Evolutionary conservation across 2,888 invertebrate genomes (phyloP), one percentile per base, ranked within the genome.

Genomic region (Philereme vetulata): DNA sequence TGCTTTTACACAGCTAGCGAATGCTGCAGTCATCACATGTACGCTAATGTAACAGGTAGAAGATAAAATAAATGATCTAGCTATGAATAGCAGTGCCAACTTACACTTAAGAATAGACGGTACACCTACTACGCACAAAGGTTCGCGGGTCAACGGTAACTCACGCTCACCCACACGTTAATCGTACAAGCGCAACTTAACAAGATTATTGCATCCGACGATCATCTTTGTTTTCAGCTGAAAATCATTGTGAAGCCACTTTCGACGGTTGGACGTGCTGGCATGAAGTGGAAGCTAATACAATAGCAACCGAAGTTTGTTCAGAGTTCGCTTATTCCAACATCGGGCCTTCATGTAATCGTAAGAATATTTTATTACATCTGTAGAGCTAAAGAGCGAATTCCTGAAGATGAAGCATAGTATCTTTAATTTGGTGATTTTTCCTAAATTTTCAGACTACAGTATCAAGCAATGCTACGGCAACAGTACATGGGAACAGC

Each of bases 251-350:
- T 75, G 92, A 92, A 9, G 82, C 93, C 0, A 91, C 94, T 0
- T 95, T 94, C 89, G 95, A 95, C 65, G 94, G 92, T 0, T 95
- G 94, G 94, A 92, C 92, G 4, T 95, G 95, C 73, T 95, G 94
- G 90, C 84, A 82, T 9, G 75, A 84, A 5, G 85, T 92, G 0
- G 74, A 84, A 11, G 80, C 84, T 0, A 90, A 87, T 4, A 85
- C 88, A 1, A 73, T 83, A 0, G 86, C 86, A 0, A 74, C 72
- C n/a, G 81, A 88, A 63, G 78, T 92, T 0, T 95, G 95, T 75
- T 93, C 94, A 0, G 92, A 92, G 59, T 94, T 94, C 70, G 94
- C 93, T 0, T 94, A 94, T 70, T 93, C 93, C 32, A 91, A 90
- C 52, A 65, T 76, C 0, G 90, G 92, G 54, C 94, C 94, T 0